Base-by-base conservation (phyloP, 2,113 vertebrate species). In the Pagrus major region DNA sequence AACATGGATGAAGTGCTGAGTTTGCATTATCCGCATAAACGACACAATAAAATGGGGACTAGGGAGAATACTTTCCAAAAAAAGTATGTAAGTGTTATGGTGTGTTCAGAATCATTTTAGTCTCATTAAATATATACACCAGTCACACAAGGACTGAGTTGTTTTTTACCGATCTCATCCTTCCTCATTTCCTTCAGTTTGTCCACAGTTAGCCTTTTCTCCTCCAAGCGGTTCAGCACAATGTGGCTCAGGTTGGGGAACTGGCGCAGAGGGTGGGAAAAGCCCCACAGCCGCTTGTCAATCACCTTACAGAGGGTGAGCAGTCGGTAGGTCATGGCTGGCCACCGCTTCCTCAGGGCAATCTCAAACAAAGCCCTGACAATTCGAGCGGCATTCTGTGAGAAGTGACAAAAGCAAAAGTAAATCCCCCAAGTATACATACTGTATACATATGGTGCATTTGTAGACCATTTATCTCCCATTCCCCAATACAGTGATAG, bases 121-220 rank as follows among this genome's bases (percentile, higher is more conserved):
- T 44, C 15, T 16, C 6, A 35, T n/a, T n/a, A 65, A 31, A 54
- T 18, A 54, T 7, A 21, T 9, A 11, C 25, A 67, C 6, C 5
- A 27, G 27, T 59, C 12, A 39, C 12, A 5, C 12, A 20, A 15
- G 5, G 1, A 4, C 23, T 66, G 0, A 58, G 20, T 23, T 64
- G 6, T 55, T 37, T 94, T n/a, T 96, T 95, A 99, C 98, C 98
- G 73, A 99, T 99, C 93, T 99, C 98, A 81, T 99, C 98, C 92
- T 99, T 99, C 83, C 94, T 96, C 98, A 99, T 99, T 84, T 99
- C 98, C 93, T 97, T 98, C 52, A 99, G 95, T 73, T 97, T 97
- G 95, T 99, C 98, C 83, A 99, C 77, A 12, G 95, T 96, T 39
- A 99, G 96, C 20, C 97, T 98, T 94, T 95, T 97, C 83, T 98